Evolutionary conservation across 2,888 invertebrate genomes (phyloP).

Genomic region (Agrotis ipsilon): DNA sequence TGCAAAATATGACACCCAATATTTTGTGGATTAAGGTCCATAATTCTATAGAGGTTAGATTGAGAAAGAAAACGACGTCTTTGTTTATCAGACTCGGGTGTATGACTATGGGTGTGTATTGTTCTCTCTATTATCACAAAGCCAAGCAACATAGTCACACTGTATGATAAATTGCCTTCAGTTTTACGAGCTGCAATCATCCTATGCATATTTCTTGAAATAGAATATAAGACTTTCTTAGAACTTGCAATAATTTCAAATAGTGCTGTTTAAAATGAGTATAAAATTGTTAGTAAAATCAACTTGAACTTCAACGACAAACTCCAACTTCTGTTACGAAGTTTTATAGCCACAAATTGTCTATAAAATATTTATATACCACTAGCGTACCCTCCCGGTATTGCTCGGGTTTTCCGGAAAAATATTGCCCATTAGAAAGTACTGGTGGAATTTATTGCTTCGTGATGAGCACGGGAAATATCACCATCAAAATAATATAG

Average conservation of each 20-base stretch:
- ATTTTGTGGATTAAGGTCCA: neutral
- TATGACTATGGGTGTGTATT: neutral
- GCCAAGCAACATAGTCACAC: neutral
- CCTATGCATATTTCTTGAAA: conserved; percentile 1
- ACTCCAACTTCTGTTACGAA: conserved; percentile 33
- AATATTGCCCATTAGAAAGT: conserved; percentile 29
- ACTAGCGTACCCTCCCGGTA: conserved; percentile 6
- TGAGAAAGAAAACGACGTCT: neutral
- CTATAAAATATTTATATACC: conserved; percentile 37
- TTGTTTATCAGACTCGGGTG: no score
- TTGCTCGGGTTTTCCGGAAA: conserved; percentile 15
- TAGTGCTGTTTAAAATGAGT: conserved; percentile 8
- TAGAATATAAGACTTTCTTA: neutral
- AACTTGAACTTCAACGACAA: conserved; percentile 26
- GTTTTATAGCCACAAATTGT: conserved; percentile 43
- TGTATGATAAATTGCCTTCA: neutral
- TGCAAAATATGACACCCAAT: neutral
- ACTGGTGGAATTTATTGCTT: neutral
- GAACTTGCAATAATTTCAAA: conserved; percentile 11
- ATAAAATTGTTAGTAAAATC: conserved; percentile 15
- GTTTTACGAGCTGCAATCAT: conserved; percentile 2
- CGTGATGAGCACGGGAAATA: neutral
- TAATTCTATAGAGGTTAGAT: neutral
- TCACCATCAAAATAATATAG: neutral
- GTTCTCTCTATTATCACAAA: neutral